A percentile compares a stretch with the other conserved stretches of the same genome.
Evolutionary conservation across 92 coral and sea anemone species (phyloP).

Genomic region (Porites cylindrica): DNA sequence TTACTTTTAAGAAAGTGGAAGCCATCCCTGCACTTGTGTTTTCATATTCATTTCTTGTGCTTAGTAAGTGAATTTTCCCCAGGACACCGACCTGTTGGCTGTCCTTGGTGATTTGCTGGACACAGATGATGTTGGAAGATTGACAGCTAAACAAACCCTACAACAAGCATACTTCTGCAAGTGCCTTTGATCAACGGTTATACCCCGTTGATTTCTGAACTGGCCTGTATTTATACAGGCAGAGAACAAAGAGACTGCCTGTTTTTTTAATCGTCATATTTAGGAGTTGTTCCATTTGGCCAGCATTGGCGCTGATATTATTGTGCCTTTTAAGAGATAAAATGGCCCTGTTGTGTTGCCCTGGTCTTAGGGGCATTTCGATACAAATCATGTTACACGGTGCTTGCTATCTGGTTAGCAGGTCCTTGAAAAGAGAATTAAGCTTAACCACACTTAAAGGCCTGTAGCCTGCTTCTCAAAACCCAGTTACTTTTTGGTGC

Average conservation of each 20-base stretch:
- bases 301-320: not conserved
- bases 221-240: not conserved
- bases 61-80: no score
- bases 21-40: no score
- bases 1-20: no score
- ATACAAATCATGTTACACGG: no score
- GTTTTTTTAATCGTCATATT: not conserved
- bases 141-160: conserved; percentile 21
- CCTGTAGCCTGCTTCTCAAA: no score
- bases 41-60: not conserved
- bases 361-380: no score
- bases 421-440: no score
- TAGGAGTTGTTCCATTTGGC: not conserved
- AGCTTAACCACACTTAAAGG: no score
- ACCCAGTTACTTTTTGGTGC: no score
- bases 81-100: conserved; percentile 27
- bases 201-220: not conserved
- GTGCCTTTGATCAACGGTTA: conserved; percentile 11
- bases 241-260: not conserved
- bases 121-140: conserved; percentile 17
- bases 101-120: conserved; percentile 32
- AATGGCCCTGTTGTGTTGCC: no score
- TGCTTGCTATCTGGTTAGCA: no score
- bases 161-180: conserved; percentile 34
- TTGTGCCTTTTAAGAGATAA: no score